A percentile compares a stretch with the other conserved stretches of the same genome.
phyloP scores from a whole-genome alignment of 2,797 vertebrate species.

The Pipistrellus kuhlii region DNA sequence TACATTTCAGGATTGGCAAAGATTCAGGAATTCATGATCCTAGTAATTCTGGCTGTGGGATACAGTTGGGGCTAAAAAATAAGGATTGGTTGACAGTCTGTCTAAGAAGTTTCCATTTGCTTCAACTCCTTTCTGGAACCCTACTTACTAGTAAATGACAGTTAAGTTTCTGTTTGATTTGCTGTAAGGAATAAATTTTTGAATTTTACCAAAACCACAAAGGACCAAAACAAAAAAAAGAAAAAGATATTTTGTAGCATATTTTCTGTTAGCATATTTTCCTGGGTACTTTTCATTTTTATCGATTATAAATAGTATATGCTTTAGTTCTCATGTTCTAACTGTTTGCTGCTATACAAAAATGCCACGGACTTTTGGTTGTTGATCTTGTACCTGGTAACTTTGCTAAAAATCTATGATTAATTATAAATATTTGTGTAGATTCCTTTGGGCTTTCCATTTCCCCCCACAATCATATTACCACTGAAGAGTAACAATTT shows the following conservation, averaged over 20 bases:
- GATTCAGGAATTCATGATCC: neutral
- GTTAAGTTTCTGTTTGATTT: slow-evolving; percentile 20
- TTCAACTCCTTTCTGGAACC: neutral
- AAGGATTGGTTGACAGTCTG: neutral
- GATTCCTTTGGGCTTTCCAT: slow-evolving; percentile 37
- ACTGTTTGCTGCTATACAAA: slow-evolving; percentile 38
- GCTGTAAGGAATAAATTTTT: neutral
- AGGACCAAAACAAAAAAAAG: neutral
- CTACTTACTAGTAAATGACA: neutral
- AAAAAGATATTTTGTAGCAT: slow-evolving; percentile 22
- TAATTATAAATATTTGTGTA: slow-evolving; percentile 24
- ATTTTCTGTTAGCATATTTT: slow-evolving; percentile 28
- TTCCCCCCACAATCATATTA: neutral
- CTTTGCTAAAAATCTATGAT: slow-evolving; percentile 33
- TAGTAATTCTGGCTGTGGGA: neutral
- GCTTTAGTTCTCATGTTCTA: slow-evolving; percentile 36
- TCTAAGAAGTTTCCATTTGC: neutral
- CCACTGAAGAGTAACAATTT: neutral
- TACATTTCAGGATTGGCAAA: neutral
- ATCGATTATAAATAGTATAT: neutral
- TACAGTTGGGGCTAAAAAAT: neutral
- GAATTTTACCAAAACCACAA: neutral
- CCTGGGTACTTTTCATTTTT: neutral
- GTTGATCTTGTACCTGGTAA: slow-evolving; percentile 42
- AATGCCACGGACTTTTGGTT: neutral